Base-by-base conservation (phyloP, 2,797 vertebrate genomes). In the Amblyraja radiata region DNA sequence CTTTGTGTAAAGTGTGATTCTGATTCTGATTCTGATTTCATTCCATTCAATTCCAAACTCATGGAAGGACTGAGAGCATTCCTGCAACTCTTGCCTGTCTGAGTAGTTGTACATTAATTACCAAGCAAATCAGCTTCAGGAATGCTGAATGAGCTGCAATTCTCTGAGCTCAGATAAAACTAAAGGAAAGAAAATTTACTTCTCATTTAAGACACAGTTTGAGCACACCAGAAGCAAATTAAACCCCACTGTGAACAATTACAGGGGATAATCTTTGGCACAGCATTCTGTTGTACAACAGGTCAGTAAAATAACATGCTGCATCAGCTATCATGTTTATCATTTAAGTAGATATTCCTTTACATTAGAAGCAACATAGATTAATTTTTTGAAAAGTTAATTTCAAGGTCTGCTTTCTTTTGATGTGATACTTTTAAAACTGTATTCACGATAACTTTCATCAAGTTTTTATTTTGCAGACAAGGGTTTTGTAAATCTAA, bases 211-310 rank as follows among this genome's bases (percentile, higher is more conserved):
- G 28, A 86, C 83, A 65, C 61, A 86, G 61, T 86, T 28, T 86
- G 61, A 86, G 28, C 63, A 61, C 61, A 86, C 83, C 63, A n/a
- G 63, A 86, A 14, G 28, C 83, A 86, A 86, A 86, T 86, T 65
- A 86, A 86, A 63, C n/a, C 83, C 83, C 83, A 86, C 83, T 86
- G 83, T 65, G 83, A 86, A n/a, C 61, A 86, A 86, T 86, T 86
- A 90, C 88, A 25, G 14, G 18, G 63, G 90, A 73, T 71, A 74
- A 91, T 91, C 61, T 32, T 21, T 91, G 39, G 68, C 90, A 36
- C 90, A 90, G 32, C 9, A 54, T 65, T 73, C 21, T 46, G 32
- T 74, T 9, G 36, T 91, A 65, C 71, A 73, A 73, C 88, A 90
- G 65, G 88, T 90, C 88, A 90, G 68, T 71, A 90, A 73, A 73